Percentiles rank a stretch among this genome's conserved stretches.
Evolutionary conservation across 2,888 invertebrate genomes (phyloP).

Genomic region (Thyatira batis): DNA sequence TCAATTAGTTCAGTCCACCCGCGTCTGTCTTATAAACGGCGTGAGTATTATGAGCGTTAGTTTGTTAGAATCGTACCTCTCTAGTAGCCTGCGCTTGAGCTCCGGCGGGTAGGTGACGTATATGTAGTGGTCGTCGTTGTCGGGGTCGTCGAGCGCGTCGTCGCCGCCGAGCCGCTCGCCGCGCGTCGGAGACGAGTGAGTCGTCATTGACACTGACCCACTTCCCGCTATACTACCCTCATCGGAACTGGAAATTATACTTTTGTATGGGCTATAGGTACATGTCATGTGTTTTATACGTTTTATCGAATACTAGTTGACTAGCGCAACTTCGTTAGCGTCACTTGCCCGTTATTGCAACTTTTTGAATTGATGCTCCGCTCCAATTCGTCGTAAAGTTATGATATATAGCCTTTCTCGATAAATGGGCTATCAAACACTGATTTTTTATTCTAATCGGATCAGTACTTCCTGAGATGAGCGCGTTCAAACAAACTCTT

Average conservation of each 20-base stretch:
- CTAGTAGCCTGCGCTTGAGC: slow-evolving; percentile 90
- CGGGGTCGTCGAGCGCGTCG: slow-evolving; percentile 70
- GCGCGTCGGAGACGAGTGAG: slow-evolving; percentile 85
- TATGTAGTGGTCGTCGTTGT: slow-evolving; percentile 90
- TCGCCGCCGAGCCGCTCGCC: slow-evolving; percentile 72
- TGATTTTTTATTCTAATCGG: no score
- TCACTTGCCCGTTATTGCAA: no score
- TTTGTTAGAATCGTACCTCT: slow-evolving; percentile 84
- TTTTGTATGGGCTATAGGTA: not conserved
- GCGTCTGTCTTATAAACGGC: slow-evolving; percentile 65
- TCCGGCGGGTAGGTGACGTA: slow-evolving; percentile 95
- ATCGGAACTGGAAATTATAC: slow-evolving; percentile 81
- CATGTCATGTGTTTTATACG: no score
- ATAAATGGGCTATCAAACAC: no score
- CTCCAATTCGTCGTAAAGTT: no score
- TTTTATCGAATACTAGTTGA: no score
- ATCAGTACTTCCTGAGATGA: no score
- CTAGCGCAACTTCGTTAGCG: no score
- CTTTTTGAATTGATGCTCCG: no score
- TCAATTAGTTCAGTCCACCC: slow-evolving; percentile 45
- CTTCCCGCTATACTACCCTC: slow-evolving; percentile 86
- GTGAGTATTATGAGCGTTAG: slow-evolving; percentile 66
- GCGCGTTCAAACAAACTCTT: no score
- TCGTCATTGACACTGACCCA: slow-evolving; percentile 85
- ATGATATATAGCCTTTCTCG: no score